Conservation (phyloP, 2,888 invertebrate genomes). For the Eulithis testata region DNA sequence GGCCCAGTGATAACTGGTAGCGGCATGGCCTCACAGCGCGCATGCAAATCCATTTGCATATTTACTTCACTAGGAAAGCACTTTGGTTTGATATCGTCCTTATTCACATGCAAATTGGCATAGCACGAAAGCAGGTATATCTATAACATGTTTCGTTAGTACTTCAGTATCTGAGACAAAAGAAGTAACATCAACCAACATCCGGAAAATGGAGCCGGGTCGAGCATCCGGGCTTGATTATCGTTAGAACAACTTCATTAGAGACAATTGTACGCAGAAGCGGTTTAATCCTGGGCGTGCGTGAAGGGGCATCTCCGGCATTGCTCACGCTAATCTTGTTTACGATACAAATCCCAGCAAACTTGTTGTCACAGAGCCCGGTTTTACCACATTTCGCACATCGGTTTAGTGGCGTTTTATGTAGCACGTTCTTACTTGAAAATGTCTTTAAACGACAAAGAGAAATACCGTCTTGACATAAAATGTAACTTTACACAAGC, state of each 20-base stretch:
- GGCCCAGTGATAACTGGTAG: slow-evolving; percentile 25
- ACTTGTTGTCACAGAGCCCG: slow-evolving; percentile 51
- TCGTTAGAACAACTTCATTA: slow-evolving; percentile 56
- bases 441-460: not conserved
- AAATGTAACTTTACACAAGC: not conserved
- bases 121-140: slow-evolving; percentile 26
- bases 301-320: slow-evolving; percentile 50
- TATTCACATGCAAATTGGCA: slow-evolving; percentile 42
- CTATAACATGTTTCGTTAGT: slow-evolving; percentile 16
- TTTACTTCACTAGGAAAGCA: slow-evolving; percentile 27
- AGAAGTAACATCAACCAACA: slow-evolving; percentile 25
- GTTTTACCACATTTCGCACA: slow-evolving; percentile 8
- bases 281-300: slow-evolving; percentile 56
- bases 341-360: slow-evolving; percentile 64
- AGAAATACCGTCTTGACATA: not conserved
- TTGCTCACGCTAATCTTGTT: slow-evolving; percentile 65
- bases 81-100: slow-evolving; percentile 33
- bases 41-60: slow-evolving; percentile 41
- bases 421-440: not conserved
- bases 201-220: slow-evolving; percentile 30
- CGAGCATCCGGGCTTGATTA: slow-evolving; percentile 24
- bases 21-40: slow-evolving; percentile 18
- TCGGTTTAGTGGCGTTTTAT: slow-evolving; percentile 3
- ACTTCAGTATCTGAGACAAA: slow-evolving; percentile 25
- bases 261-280: slow-evolving; percentile 58